Evolutionary conservation across 1,140 invertebrate genomes (phyloP).

Genomic region (Glomeris maerens): DNA sequence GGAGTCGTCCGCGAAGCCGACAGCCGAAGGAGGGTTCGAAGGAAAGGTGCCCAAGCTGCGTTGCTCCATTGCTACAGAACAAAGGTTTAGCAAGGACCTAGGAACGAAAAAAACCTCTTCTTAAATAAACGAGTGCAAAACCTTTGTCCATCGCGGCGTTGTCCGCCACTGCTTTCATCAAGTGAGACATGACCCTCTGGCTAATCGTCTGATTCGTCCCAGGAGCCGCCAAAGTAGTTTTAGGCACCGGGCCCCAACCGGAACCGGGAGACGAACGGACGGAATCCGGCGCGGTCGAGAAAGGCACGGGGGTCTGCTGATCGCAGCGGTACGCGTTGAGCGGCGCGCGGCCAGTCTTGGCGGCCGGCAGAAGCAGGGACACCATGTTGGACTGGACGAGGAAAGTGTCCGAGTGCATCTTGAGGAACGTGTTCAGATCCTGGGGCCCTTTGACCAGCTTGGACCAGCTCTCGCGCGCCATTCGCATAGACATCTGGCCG

Average conservation of each 20-base stretch:
- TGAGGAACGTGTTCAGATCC: constrained; percentile 71
- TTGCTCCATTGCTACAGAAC: too few species aligned
- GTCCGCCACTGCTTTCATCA: constrained; percentile 75
- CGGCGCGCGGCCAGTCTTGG: constrained; percentile 11
- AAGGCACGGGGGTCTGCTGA: constrained; percentile 2
- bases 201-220: constrained; percentile 53
- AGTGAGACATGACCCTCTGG: constrained; percentile 69
- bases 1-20: neutral
- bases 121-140: neutral
- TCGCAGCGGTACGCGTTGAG: neutral
- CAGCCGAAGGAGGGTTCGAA: too few species aligned
- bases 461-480: constrained; percentile 55
- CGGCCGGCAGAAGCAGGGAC: constrained; percentile 37
- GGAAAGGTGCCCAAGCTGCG: too few species aligned
- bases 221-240: constrained; percentile 8
- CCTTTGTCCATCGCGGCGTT: constrained; percentile 68
- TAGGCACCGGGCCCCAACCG: neutral
- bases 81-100: too few species aligned
- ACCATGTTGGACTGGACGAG: constrained; percentile 79
- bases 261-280: neutral
- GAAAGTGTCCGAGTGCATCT: constrained; percentile 77
- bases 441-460: constrained; percentile 70
- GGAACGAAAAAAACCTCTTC: too few species aligned
- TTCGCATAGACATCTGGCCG: constrained; percentile 56
- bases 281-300: neutral